phyloP scores from a whole-genome alignment of 2,797 vertebrate genomes.

The Heliangelus exortis region DNA sequence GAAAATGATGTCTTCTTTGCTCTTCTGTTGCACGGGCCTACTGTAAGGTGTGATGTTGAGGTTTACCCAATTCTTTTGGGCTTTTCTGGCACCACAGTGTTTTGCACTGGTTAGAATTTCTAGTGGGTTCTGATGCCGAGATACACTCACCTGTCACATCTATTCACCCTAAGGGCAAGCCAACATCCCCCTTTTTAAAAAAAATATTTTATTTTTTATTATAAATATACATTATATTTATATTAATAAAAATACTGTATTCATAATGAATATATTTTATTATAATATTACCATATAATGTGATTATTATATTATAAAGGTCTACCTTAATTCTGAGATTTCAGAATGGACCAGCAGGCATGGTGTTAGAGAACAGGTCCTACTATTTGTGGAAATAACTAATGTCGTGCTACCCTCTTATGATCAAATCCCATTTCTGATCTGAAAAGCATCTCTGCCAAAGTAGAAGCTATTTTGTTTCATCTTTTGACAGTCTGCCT shows the following conservation, averaged over 20 bases:
- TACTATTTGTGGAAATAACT: not conserved
- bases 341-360: not conserved
- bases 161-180: not conserved
- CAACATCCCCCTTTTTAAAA: fast-evolving
- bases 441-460: constrained; percentile 1
- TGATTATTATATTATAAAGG: not conserved
- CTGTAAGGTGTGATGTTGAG: not conserved
- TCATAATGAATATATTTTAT: too few relatives aligned
- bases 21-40: not conserved
- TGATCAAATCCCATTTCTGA: not conserved
- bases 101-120: not conserved
- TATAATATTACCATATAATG: too few relatives aligned
- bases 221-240: not conserved
- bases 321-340: not conserved
- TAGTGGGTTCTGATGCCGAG: not conserved
- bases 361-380: not conserved
- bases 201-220: not conserved
- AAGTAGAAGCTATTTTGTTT: constrained; percentile 14
- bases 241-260: too few relatives aligned
- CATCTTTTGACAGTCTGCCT: constrained; percentile 8
- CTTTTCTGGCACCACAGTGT: not conserved
- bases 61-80: not conserved
- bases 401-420: not conserved
- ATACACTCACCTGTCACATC: not conserved
- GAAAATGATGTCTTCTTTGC: not conserved